Base-by-base conservation (phyloP, 2,113 vertebrate genomes). In the Psilopsiagon aymara region DNA sequence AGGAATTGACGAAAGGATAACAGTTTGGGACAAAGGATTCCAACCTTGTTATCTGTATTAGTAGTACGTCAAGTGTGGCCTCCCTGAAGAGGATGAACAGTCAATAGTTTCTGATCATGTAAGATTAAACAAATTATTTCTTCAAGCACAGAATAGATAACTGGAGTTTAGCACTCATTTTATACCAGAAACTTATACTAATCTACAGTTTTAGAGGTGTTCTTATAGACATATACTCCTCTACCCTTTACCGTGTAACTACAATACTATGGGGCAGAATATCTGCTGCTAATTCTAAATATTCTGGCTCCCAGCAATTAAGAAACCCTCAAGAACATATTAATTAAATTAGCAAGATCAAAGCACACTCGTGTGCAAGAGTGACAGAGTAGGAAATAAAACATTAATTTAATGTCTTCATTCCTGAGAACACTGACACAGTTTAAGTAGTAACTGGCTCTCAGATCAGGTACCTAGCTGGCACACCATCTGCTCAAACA, bases 381-480 rank as follows among this genome's bases (percentile, higher is more conserved):
- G 46, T 14, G 78, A 66, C 35, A 23, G 55, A 37, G 20, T 12
- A 63, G 17, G 66, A 49, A 75, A 47, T 39, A 31, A 76, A 86
- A 46, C 3, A 53, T 0, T 47, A 9, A 57, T 60, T 71, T 43
- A n/a, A 13, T 2, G 8, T 41, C 46, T 37, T n/a, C 11, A 2
- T 51, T 86, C n/a, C 64, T 28, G 51, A 67, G 67, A 80, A 70
- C 7, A 9, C 46, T 46, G 62, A 18, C 53, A 24, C 0, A 37
- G 46, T 57, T 67, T 33, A 68, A 37, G 13, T 1, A 7, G 13
- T 3, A n/a, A 4, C 27, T 7, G 55, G 11, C 64, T 47, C 33
- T 19, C 57, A 31, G 5, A 71, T 20, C 82, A 74, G 57, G 16
- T 11, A 23, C 47, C 47, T 0, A 2, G 33, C 15, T n/a, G 33